Percentiles rank a stretch among this genome's conserved stretches.
Evolutionary conservation across 2,797 vertebrate genomes (phyloP).

Genomic region (Odontamblyopus rebecca): DNA sequence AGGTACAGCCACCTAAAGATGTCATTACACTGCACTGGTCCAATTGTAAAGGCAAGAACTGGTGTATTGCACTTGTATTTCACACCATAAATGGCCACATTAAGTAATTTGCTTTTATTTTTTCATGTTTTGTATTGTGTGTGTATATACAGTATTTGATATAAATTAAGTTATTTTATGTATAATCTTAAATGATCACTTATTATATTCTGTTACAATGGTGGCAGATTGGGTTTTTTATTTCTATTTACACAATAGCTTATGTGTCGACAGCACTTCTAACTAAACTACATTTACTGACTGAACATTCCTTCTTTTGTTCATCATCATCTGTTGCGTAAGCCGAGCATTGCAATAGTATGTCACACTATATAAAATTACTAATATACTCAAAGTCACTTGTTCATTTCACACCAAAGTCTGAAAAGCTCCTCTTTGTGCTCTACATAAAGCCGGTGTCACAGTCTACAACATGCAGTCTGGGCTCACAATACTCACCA

Average conservation of each 20-base stretch:
- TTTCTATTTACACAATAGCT: conserved; percentile 13
- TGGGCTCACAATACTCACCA: conserved; percentile 25
- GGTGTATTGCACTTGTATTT: background rate
- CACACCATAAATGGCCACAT: background rate
- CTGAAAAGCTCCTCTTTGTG: conserved; percentile 14
- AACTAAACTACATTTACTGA: background rate
- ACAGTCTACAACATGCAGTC: conserved; percentile 37
- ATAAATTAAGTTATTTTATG: background rate
- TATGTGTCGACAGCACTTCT: conserved; percentile 23
- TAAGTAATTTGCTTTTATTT: background rate
- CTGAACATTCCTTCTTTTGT: conserved; percentile 16
- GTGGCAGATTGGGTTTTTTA: background rate
- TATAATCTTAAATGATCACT: background rate
- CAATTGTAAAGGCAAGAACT: background rate
- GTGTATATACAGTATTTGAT: no score
- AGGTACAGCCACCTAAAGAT: conserved; percentile 11
- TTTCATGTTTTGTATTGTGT: background rate
- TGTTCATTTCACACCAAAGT: background rate
- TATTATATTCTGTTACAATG: background rate
- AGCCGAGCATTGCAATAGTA: conserved; percentile 20
- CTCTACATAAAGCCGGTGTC: conserved; percentile 27
- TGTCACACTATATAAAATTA: background rate
- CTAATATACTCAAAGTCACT: background rate
- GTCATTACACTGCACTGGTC: background rate
- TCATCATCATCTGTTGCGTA: conserved; percentile 7